Base-by-base conservation (phyloP, 2,888 invertebrate species). In the Xanthostigma xanthostigma region DNA sequence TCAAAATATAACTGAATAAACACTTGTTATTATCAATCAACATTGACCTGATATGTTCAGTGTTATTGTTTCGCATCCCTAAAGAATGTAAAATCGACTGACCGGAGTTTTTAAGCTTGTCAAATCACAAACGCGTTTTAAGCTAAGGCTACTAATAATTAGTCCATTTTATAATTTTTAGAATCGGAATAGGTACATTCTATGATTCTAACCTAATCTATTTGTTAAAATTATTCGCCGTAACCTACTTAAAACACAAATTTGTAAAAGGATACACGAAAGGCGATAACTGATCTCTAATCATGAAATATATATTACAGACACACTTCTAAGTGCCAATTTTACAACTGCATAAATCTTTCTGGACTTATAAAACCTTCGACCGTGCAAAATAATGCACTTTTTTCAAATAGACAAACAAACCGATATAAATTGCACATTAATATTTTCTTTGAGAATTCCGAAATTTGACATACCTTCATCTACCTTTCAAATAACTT, bases 401-500 rank as follows among this genome's bases (percentile, higher is more conserved):
- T 27, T 27, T 27, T 27, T 27, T 27, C 27, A 27, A 27, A 27
- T 27, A 11, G 39, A 11, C 39, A 39, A 39, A 14, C 39, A 27
- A 27, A 27, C 27, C 27, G 6, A 27, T 27, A 27, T 27, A 27
- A 27, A 27, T 6, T 27, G 5, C 27, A 6, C 6, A 27, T 27
- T 27, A 27, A 27, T 27, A 27, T 27, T 27, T 27, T 27, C 27
- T 3, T 3, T 27, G 3, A 27, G 27, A 27, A 38, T 38, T 12
- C 13, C 6, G 38, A 12, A 44, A 41, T 48, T 17, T 5, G 11
- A 37, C 46, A 14, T 49, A 53, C 53, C 53, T 53, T 53, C 53
- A 53, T 53, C 53, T 53, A 53, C 53, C 53, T 53, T 48, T 50
- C 44, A 50, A 51, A 48, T 53, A 48, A 43, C n/a, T 48, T 43